Base-by-base conservation (phyloP, 2,888 invertebrate genomes). In the Dynastes maya region DNA sequence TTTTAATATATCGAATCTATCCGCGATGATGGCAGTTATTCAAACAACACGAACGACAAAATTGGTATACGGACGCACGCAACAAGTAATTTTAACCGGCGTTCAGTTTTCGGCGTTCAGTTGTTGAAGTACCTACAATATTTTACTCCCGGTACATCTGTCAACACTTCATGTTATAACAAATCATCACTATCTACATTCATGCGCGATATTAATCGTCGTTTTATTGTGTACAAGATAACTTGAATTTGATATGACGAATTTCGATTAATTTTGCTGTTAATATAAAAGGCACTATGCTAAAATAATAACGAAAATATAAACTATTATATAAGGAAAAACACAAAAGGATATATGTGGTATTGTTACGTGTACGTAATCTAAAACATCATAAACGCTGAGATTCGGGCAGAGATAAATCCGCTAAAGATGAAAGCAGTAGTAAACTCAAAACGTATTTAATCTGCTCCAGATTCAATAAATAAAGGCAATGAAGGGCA, bases 1-100 rank as follows among this genome's bases (percentile, higher is more conserved):
- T 83, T 79, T 85, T 83, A 82, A 83, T 84, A 83, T 83, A 83
- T 84, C 83, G 80, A 64, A 71, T 37, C 72, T 61, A 74, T 29
- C 37, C 64, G 80, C 11, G n/a, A 45, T 37, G 65, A 80, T 82
- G 82, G 81, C 82, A 81, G 81, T 81, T 82, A 81, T 81, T 82
- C 79, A 80, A 78, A 68, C 79, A 64, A 78, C 68, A 45, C 45
- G 45, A 76, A 49, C 27, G n/a, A 2, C 40, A 37, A 37, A 79
- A 77, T 81, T 84, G 22, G 55, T 8, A 37, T 2, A 58, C 22
- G 27, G 55, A 37, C n/a, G 9, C 78, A 78, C 81, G 84, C 85
- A 85, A 85, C 84, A 85, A 84, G 85, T 85, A 79, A 81, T 78
- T 61, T 61, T 74, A 27, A 51, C 22, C 72, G 45, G 45, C 45